Conservation (phyloP, 2,113 vertebrate genomes). For the Podiceps cristatus region DNA sequence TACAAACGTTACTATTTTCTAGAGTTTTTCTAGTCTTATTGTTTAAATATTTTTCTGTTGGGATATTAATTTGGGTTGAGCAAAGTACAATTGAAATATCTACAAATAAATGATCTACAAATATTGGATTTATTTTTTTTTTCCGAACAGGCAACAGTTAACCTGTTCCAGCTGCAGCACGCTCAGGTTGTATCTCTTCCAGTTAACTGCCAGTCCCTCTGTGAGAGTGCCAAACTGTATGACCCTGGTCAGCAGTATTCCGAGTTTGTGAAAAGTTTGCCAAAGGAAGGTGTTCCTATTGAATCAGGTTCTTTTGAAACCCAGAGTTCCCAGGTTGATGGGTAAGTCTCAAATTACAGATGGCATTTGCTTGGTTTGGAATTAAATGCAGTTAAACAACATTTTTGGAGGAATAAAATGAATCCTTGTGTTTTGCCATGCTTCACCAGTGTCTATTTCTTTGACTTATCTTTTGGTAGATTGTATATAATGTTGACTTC, state of each 20-base stretch:
- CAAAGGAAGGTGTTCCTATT: constrained; percentile 76
- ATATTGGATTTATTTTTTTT: background rate
- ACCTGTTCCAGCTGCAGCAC: constrained; percentile 97
- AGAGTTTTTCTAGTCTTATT: background rate
- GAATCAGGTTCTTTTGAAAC: constrained; percentile 82
- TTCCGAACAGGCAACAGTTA: constrained; percentile 88
- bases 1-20: background rate
- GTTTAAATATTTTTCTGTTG: background rate
- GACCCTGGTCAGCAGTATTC: constrained; percentile 94
- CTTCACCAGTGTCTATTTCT: background rate
- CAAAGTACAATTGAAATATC: background rate
- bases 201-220: constrained; percentile 89
- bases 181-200: constrained; percentile 90
- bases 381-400: background rate
- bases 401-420: background rate
- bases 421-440: background rate
- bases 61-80: background rate
- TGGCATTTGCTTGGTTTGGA: background rate
- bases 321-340: constrained; percentile 74
- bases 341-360: constrained; percentile 79
- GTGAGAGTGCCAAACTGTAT: constrained; percentile 92
- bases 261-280: constrained; percentile 88
- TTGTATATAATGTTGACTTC: background rate
- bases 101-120: background rate
- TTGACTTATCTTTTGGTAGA: background rate